Evolutionary conservation across 2,888 invertebrate species (phyloP).

Genomic region (Cartodere bifasciata): DNA sequence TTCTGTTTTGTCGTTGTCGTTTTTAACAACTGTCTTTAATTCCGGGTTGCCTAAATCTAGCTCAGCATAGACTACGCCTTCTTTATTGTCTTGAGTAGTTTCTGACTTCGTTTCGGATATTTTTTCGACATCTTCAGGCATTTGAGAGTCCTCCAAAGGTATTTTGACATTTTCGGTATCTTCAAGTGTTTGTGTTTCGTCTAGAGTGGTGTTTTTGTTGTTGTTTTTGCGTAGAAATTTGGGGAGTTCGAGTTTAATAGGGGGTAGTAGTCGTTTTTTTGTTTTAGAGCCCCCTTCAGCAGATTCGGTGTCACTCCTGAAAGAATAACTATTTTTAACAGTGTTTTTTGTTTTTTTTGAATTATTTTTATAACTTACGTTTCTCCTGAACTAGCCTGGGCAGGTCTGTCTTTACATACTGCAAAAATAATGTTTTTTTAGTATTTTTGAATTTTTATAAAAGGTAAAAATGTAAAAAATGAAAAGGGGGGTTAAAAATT

Average conservation of each 20-base stretch:
- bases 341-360: no score
- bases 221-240: conserved; percentile 24
- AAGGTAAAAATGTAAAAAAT: no score
- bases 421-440: no score
- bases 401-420: no score
- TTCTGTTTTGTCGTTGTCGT: conserved; percentile 50
- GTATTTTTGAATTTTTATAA: no score
- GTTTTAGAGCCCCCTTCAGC: conserved; percentile 37
- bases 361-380: no score
- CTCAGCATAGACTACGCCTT: conserved; percentile 60
- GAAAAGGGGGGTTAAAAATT: no score
- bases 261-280: conserved; percentile 16
- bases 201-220: conserved; percentile 13
- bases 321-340: no score
- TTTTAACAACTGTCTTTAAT: conserved; percentile 30
- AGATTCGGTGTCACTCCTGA: conserved; percentile 57
- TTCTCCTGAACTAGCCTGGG: no score
- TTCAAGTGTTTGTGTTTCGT: conserved; percentile 14
- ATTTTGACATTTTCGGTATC: conserved; percentile 19
- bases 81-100: conserved; percentile 11
- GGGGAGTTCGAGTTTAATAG: conserved; percentile 23
- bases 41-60: conserved; percentile 45
- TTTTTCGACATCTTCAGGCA: conserved; percentile 13
- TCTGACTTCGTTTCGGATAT: conserved; percentile 11
- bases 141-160: conserved; percentile 19